Evolutionary conservation across 1,140 invertebrate species (phyloP).

Genomic region (Andrena cerasifolii): DNA sequence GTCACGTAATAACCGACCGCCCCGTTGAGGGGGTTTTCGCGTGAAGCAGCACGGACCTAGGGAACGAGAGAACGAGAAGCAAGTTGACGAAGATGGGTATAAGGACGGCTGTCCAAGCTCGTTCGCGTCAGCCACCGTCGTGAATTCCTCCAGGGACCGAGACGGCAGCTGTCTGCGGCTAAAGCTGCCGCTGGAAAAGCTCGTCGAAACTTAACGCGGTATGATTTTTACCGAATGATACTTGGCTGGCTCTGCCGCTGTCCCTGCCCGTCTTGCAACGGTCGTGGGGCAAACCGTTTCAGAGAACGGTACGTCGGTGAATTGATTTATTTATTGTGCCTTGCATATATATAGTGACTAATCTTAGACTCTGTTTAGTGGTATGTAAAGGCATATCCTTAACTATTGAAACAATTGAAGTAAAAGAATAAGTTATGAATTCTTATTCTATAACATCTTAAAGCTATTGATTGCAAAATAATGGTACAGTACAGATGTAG

Average conservation of each 20-base stretch:
- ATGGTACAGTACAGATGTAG: not conserved
- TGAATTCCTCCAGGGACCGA: constrained; percentile 74
- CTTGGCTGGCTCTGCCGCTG: not conserved
- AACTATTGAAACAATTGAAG: too few species aligned
- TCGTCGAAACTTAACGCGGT: constrained; percentile 72
- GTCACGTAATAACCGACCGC: constrained; percentile 65
- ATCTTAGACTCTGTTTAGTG: too few species aligned
- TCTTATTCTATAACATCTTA: too few species aligned
- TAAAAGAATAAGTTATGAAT: not conserved
- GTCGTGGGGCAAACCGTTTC: not conserved
- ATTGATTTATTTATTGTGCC: not conserved
- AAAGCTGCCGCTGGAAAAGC: constrained; percentile 75
- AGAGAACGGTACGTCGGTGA: not conserved
- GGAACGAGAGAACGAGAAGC: constrained; percentile 41
- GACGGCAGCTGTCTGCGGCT: constrained; percentile 78
- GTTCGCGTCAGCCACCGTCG: constrained; percentile 77
- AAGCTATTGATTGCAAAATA: too few species aligned
- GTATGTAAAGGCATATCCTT: too few species aligned
- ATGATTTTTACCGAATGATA: constrained; percentile 57
- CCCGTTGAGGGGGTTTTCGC: constrained; percentile 60
- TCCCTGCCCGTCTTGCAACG: not conserved
- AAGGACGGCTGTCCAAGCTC: constrained; percentile 79
- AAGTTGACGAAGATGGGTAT: constrained; percentile 80
- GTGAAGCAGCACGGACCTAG: constrained; percentile 14
- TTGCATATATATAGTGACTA: too few species aligned